Percentiles rank a stretch among this genome's conserved stretches.
Evolutionary conservation across 2,113 vertebrate genomes (phyloP).

Genomic region (Phaetusa simplex): DNA sequence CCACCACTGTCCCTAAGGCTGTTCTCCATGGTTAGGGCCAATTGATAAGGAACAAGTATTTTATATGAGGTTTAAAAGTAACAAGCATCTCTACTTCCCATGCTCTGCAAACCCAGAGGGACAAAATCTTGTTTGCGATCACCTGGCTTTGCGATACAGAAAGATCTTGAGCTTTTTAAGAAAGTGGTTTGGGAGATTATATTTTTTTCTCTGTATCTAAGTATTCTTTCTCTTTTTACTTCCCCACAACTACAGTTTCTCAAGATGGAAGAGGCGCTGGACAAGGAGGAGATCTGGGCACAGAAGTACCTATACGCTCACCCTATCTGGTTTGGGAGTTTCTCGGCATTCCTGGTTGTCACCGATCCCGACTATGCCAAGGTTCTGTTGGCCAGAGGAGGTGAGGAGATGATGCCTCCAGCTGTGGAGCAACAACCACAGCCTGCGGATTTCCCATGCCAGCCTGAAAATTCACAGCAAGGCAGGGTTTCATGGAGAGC

Average conservation of each 20-base stretch:
- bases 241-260: slow-evolving; percentile 3
- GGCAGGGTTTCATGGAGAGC: neutral
- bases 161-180: neutral
- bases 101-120: neutral
- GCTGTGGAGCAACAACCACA: neutral
- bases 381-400: slow-evolving; percentile 76
- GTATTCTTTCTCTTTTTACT: neutral
- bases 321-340: slow-evolving; percentile 79
- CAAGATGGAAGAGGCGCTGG: slow-evolving; percentile 10
- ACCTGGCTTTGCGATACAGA: neutral
- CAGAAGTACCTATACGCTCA: slow-evolving; percentile 69
- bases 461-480: neutral
- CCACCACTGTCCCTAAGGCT: neutral
- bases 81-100: neutral
- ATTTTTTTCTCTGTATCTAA: neutral
- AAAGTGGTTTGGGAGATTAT: neutral
- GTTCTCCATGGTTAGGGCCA: neutral
- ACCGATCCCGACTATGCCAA: slow-evolving; percentile 82
- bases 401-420: slow-evolving; percentile 52
- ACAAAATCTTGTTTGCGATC: neutral
- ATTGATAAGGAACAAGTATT: neutral
- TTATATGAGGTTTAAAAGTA: neutral
- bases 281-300: slow-evolving; percentile 36
- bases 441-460: neutral
- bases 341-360: slow-evolving; percentile 58